A percentile compares a stretch with the other conserved stretches of the same genome.
phyloP scores from a whole-genome alignment of 2,113 vertebrate genomes.

The Festucalex cinctus region DNA sequence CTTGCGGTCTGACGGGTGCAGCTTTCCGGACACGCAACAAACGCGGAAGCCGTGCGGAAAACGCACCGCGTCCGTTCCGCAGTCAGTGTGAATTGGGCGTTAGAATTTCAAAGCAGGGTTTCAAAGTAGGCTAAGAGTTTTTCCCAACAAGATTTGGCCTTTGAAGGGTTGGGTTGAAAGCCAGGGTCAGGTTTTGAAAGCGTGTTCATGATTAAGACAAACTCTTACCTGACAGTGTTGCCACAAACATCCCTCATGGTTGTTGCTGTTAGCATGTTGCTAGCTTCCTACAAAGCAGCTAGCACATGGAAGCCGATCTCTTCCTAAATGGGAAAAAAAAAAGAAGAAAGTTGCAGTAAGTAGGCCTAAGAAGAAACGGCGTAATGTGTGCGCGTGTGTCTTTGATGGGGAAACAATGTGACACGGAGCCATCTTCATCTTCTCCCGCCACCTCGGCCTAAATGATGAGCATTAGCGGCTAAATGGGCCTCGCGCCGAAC shows the following conservation, averaged over 20 bases:
- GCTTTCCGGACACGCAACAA: no score
- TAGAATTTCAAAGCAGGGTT: no score
- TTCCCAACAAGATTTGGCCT: no score
- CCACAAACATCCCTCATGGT: background rate
- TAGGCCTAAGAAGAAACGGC: background rate
- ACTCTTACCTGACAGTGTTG: background rate
- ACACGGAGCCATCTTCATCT: slow-evolving; percentile 99
- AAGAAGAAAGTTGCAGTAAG: background rate
- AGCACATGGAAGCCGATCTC: background rate
- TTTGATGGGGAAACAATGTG: slow-evolving; percentile 99
- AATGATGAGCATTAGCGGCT: slow-evolving; percentile 99
- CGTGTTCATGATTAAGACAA: background rate
- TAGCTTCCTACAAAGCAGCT: no score
- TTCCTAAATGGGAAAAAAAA: background rate
- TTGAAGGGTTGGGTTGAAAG: no score
- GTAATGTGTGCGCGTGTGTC: slow-evolving; percentile 65
- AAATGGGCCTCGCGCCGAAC: slow-evolving; percentile 93
- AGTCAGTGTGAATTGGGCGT: no score
- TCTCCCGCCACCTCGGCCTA: slow-evolving; percentile 99
- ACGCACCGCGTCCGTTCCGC: no score
- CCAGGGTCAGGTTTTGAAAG: no score
- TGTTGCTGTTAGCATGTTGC: background rate
- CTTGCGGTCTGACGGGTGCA: no score
- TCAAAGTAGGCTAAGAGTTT: no score
- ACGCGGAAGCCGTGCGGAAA: no score